Base-by-base conservation (phyloP, 2,797 vertebrate genomes). In the Capromys pilorides region DNA sequence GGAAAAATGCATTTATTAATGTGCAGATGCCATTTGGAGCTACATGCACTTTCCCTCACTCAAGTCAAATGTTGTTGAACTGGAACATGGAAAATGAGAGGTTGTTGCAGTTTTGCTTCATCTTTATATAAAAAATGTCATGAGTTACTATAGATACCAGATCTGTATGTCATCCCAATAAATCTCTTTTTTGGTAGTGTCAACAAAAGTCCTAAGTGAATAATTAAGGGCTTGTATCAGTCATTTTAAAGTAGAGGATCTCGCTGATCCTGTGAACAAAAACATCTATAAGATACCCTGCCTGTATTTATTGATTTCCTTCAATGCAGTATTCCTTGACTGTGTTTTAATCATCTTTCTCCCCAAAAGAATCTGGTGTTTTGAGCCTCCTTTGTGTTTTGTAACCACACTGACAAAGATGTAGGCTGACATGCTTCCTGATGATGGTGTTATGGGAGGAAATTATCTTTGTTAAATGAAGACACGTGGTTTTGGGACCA, bases 391-490 rank as follows among this genome's bases (percentile, higher is more conserved):
- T 82, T 84, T 78, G 62, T 93, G 78, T 94, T 96, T 71, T 77
- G 6, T 94, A 90, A 16, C 7, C 96, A 78, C 19, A 19, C 10
- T 92, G 90, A 67, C 12, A 79, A 86, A 92, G 78, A 77, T 41
- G 69, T 80, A 14, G 91, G 69, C 64, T 92, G 66, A 31, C 61
- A 11, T 57, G 19, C 33, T 88, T 19, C 67, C 19, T 1, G 0
- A 45, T 89, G 13, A 28, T 39, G 71, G 16, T 78, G 1, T 77
- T 67, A 36, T n/a, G 26, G 73, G 66, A 73, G 26, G 67, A 91
- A 77, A 86, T 5, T 13, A 59, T 41, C 10, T 92, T 96, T 95
- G 77, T 96, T 84, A 92, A 67, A 39, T 75, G 41, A 73, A 92
- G 54, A 92, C n/a, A 19, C 28, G n/a, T 59, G 28, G 62, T 36